These are phyloP conservation scores for Drosophila paulistorum DNA, from an alignment of 1,140 invertebrate genomes.

Conservation along the genomic window DNA sequence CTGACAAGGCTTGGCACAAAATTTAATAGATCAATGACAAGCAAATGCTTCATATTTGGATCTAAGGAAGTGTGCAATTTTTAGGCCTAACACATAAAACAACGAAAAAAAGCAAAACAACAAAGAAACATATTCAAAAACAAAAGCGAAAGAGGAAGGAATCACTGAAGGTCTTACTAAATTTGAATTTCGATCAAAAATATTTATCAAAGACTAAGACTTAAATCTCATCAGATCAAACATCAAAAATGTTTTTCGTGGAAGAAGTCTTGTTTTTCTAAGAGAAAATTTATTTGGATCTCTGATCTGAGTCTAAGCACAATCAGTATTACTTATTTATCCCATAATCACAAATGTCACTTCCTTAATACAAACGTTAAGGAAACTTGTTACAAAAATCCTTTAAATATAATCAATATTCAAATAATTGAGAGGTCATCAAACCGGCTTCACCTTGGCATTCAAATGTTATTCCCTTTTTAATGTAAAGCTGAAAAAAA, in stretches of 20 bases:
- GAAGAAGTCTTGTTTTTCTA: too few species aligned
- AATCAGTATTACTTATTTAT: too few species aligned
- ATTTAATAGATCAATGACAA: constrained; percentile 11
- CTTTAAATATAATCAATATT: not conserved
- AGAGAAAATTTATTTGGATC: too few species aligned
- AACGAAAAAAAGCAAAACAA: constrained; percentile 3
- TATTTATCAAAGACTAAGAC: not conserved
- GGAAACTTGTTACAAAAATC: not conserved
- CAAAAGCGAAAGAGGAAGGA: not conserved
- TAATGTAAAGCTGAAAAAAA: not conserved
- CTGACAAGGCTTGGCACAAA: not conserved
- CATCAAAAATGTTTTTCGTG: too few species aligned
- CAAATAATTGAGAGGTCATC: not conserved
- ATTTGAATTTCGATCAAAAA: not conserved
- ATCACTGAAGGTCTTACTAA: not conserved
- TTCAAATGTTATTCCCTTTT: constrained; percentile 2
- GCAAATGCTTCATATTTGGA: not conserved
- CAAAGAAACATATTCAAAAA: not conserved
- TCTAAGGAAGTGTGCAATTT: constrained; percentile 5
- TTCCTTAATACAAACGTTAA: not conserved
- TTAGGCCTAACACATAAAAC: not conserved
- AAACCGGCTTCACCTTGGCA: not conserved
- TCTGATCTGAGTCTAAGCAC: too few species aligned
- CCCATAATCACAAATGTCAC: not conserved
- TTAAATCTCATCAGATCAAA: too few species aligned